Percentiles rank a stretch among this genome's conserved stretches.
phyloP scores from a whole-genome alignment of 2,113 vertebrate species.

The Carassius gibelio region DNA sequence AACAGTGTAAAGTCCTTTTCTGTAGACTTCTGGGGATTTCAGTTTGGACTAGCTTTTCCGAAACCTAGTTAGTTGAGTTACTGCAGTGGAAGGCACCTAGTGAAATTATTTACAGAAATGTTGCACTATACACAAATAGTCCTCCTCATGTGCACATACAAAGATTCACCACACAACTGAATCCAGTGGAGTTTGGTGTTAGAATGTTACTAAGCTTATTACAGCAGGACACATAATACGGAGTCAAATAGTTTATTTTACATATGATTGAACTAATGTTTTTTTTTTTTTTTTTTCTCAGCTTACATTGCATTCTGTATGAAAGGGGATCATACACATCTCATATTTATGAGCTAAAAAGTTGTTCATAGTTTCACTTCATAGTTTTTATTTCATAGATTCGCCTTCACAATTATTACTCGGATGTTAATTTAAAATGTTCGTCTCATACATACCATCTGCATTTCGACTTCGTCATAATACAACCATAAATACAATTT shows the following conservation, averaged over 20 bases:
- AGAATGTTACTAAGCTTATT: not conserved
- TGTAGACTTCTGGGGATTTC: not conserved
- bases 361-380: too few relatives aligned
- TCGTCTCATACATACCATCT: too few relatives aligned
- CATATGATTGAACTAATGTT: not conserved
- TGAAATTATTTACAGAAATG: not conserved
- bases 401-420: too few relatives aligned
- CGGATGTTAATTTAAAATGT: too few relatives aligned
- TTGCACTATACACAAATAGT: not conserved
- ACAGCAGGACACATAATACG: not conserved
- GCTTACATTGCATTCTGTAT: too few relatives aligned
- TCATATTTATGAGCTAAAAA: too few relatives aligned
- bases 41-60: not conserved
- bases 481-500: too few relatives aligned
- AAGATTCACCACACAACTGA: not conserved
- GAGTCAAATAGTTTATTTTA: too few relatives aligned
- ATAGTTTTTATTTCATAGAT: too few relatives aligned
- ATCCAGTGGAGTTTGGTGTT: not conserved
- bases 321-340: too few relatives aligned
- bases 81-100: not conserved
- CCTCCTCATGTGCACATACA: not conserved
- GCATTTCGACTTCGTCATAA: too few relatives aligned
- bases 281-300: not conserved
- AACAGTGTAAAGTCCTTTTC: not conserved
- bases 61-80: not conserved